phyloP scores from a whole-genome alignment of 2,888 invertebrate species.

The Calliphora vomitoria region DNA sequence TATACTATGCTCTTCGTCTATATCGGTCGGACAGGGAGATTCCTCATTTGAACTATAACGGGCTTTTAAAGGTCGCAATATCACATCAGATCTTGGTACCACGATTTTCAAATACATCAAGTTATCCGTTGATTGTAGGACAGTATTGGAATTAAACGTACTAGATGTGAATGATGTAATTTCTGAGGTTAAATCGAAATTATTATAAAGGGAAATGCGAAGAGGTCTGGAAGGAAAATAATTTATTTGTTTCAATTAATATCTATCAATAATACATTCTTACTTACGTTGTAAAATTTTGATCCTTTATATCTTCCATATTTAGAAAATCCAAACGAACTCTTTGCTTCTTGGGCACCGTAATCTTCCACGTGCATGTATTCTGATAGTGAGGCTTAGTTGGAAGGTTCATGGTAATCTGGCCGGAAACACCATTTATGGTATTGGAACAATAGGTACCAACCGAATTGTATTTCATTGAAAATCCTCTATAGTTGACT shows the following conservation, averaged over 20 bases:
- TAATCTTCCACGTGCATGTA: slow-evolving; percentile 89
- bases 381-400: slow-evolving; percentile 32
- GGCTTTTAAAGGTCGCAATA: slow-evolving; percentile 88
- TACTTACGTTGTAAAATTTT: slow-evolving; percentile 67
- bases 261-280: background rate
- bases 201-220: slow-evolving; percentile 76
- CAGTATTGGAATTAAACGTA: slow-evolving; percentile 80
- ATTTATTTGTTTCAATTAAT: background rate
- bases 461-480: slow-evolving; percentile 87
- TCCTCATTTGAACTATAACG: slow-evolving; percentile 88
- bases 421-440: slow-evolving; percentile 87
- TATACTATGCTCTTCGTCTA: slow-evolving; percentile 84
- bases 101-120: slow-evolving; percentile 86
- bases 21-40: slow-evolving; percentile 85
- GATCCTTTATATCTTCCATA: slow-evolving; percentile 52
- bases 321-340: slow-evolving; percentile 84
- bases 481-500: slow-evolving; percentile 87
- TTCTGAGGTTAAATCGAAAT: slow-evolving; percentile 77
- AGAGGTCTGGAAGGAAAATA: slow-evolving; percentile 27
- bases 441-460: slow-evolving; percentile 87
- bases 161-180: slow-evolving; percentile 81
- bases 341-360: slow-evolving; percentile 87
- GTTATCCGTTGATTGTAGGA: slow-evolving; percentile 88
- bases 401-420: slow-evolving; percentile 61
- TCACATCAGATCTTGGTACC: slow-evolving; percentile 69